These are phyloP conservation scores for Littorina saxatilis DNA, from an alignment of 1,140 invertebrate species.

Conservation along the genomic window DNA sequence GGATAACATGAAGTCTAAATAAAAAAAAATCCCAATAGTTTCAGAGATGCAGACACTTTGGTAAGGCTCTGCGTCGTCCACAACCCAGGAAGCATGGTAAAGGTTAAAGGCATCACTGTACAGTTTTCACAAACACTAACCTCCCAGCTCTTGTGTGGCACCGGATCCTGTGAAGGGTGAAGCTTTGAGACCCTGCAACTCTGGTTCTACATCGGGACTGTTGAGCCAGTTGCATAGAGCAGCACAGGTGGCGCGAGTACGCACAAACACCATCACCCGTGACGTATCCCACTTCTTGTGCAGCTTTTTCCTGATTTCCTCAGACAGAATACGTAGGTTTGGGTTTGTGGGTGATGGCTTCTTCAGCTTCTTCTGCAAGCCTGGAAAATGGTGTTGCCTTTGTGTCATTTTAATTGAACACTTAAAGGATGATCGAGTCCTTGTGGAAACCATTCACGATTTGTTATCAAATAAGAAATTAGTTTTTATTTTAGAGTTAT, in stretches of 20 bases:
- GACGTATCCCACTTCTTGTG: slow-evolving; percentile 29
- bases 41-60: too few species aligned
- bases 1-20: too few species aligned
- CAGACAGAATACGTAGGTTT: slow-evolving; percentile 38
- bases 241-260: slow-evolving; percentile 43
- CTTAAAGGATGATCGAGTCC: too few species aligned
- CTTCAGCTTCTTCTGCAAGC: slow-evolving; percentile 27
- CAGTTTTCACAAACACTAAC: too few species aligned
- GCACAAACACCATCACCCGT: slow-evolving; percentile 52
- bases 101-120: too few species aligned
- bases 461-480: background rate
- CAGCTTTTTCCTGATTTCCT: slow-evolving; percentile 19
- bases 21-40: too few species aligned
- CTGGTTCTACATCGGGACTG: background rate
- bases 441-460: background rate
- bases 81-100: too few species aligned
- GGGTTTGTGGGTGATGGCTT: slow-evolving; percentile 29
- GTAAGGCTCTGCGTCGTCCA: too few species aligned
- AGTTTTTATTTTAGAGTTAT: too few species aligned
- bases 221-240: slow-evolving; percentile 48
- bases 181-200: slow-evolving; percentile 39
- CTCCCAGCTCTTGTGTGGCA: slow-evolving; percentile 48
- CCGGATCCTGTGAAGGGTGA: slow-evolving; percentile 44
- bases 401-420: background rate
- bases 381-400: background rate